Conservation (phyloP, 2,888 invertebrate genomes). For the Criorhina ranunculi region DNA sequence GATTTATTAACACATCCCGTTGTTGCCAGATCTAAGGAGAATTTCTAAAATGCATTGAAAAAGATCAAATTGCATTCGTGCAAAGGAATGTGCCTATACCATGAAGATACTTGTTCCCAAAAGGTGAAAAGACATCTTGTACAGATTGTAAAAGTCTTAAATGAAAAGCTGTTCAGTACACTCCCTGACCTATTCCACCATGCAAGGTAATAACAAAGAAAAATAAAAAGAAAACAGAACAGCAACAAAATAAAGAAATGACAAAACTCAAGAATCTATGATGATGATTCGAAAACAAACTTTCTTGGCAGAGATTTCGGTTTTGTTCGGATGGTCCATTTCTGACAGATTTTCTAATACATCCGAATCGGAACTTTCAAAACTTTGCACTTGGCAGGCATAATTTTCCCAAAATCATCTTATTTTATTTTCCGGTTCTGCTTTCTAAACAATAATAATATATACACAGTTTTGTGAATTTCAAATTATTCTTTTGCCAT, state of each 20-base stretch:
- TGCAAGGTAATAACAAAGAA: slow-evolving; percentile 14
- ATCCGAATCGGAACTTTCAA: slow-evolving; percentile 51
- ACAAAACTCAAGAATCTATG: slow-evolving; percentile 1
- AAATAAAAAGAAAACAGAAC: neutral
- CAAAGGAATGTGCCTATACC: neutral
- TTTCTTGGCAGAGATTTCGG: slow-evolving; percentile 61
- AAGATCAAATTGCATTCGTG: neutral
- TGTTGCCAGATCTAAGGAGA: neutral
- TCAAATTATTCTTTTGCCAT: slow-evolving; percentile 22
- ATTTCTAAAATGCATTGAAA: neutral
- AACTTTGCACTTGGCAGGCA: slow-evolving; percentile 69
- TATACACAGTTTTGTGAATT: slow-evolving; percentile 40
- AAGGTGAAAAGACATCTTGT: neutral
- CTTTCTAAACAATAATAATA: slow-evolving; percentile 52
- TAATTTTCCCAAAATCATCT: slow-evolving; percentile 42
- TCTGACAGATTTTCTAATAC: slow-evolving; percentile 66
- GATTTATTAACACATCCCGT: neutral
- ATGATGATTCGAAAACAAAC: slow-evolving; percentile 45
- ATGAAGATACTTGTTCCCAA: neutral
- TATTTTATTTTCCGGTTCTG: slow-evolving; percentile 55
- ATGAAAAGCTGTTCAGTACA: slow-evolving; percentile 10
- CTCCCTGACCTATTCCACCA: slow-evolving; percentile 45
- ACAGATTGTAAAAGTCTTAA: too few relatives aligned
- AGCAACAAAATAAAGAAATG: slow-evolving; percentile 3
- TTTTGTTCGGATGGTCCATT: slow-evolving; percentile 25